A percentile compares a stretch with the other conserved stretches of the same genome.
Evolutionary conservation across 2,888 invertebrate genomes (phyloP).

Genomic region (Aporophyla lueneburgensis): DNA sequence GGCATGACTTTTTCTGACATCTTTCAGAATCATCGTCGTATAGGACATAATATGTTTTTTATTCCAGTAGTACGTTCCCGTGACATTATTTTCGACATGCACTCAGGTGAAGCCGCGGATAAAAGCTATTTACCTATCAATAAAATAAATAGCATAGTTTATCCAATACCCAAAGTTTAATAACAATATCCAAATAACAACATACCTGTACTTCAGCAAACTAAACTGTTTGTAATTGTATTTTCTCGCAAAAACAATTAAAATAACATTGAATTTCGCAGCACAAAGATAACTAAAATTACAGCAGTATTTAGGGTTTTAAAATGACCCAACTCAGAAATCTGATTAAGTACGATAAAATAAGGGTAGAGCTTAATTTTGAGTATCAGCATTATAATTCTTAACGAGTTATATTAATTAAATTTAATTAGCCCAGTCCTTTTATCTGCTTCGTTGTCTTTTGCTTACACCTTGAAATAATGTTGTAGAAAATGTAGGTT

Average conservation of each 20-base stretch:
- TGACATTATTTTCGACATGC: too few relatives aligned
- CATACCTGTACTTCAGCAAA: not conserved
- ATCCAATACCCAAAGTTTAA: not conserved
- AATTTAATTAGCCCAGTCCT: constrained; percentile 45
- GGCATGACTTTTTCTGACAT: not conserved
- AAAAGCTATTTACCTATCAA: not conserved
- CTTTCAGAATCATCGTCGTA: not conserved
- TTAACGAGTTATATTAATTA: constrained; percentile 43
- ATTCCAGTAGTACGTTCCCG: too few relatives aligned
- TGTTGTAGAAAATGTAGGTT: not conserved
- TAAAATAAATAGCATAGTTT: not conserved
- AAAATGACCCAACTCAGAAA: constrained; percentile 52
- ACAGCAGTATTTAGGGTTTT: constrained; percentile 21
- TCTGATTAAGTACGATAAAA: constrained; percentile 55
- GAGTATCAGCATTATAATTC: constrained; percentile 43
- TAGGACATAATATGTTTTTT: too few relatives aligned
- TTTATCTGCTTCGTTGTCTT: constrained; percentile 24
- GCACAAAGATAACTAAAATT: constrained; percentile 39
- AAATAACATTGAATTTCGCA: not conserved
- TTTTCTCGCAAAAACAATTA: not conserved
- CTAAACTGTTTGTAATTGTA: not conserved
- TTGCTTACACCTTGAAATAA: constrained; percentile 9
- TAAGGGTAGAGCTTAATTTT: constrained; percentile 41
- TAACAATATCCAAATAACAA: not conserved
- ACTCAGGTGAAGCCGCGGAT: too few relatives aligned